These are phyloP conservation scores for Oryzias celebensis DNA, from an alignment of 2,113 vertebrate genomes.

Conservation along the genomic window DNA sequence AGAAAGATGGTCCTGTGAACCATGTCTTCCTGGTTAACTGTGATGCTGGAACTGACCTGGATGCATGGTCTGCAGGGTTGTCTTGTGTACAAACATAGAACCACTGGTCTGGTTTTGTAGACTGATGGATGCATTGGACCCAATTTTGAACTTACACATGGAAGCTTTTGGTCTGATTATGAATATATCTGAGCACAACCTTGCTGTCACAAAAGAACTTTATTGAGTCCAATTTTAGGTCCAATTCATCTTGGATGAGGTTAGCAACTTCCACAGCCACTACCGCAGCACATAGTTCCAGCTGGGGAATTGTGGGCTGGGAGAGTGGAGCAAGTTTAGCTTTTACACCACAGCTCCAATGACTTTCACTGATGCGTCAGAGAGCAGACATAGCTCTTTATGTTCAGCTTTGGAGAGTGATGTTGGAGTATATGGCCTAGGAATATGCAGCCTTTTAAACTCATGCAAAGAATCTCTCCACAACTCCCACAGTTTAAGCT, in stretches of 20 bases:
- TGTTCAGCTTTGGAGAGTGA: not conserved
- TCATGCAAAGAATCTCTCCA: conserved; percentile 10
- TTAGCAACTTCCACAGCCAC: not conserved
- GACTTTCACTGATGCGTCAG: conserved; percentile 21
- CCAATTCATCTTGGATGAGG: too few relatives aligned
- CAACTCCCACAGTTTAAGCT: too few relatives aligned
- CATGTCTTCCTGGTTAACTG: not conserved
- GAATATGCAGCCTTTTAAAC: accelerated
- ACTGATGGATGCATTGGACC: conserved; percentile 25
- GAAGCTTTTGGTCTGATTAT: conserved; percentile 3
- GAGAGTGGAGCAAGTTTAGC: conserved; percentile 23
- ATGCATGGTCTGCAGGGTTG: too few relatives aligned
- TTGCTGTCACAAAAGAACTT: conserved; percentile 19
- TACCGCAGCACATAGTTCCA: conserved; percentile 34
- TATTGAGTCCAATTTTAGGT: not conserved
- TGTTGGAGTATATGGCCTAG: not conserved
- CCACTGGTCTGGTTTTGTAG: too few relatives aligned
- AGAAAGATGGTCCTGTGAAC: conserved; percentile 8
- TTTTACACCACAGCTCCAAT: conserved; percentile 25
- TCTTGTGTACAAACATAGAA: too few relatives aligned
- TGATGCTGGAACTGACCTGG: too few relatives aligned
- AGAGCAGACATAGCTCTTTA: conserved; percentile 28
- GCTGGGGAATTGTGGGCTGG: conserved; percentile 22
- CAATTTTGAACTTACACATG: conserved; percentile 28
- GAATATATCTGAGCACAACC: conserved; percentile 15